Percentiles rank a stretch among this genome's conserved stretches.
Evolutionary conservation across 2,113 vertebrate genomes (phyloP).

Genomic region (Campylomormyrus tamandua): DNA sequence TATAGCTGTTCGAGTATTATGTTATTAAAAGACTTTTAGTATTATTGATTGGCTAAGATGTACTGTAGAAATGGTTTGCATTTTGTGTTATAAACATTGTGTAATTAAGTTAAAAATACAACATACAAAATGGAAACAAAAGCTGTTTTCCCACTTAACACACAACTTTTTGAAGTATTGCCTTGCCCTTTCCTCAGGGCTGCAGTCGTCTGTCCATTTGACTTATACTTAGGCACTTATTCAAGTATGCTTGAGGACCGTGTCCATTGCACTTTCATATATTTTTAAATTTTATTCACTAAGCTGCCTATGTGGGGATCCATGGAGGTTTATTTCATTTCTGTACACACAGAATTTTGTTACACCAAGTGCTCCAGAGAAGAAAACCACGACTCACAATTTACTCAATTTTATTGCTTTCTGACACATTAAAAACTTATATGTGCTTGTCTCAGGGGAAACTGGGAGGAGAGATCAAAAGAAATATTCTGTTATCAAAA

Average conservation of each 20-base stretch:
- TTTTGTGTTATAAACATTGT: background rate
- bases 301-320: background rate
- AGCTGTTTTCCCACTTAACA: background rate
- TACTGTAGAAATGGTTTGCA: background rate
- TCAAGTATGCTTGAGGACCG: background rate
- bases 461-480: background rate
- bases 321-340: background rate
- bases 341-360: background rate
- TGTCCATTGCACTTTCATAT: background rate
- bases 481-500: background rate
- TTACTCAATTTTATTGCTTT: background rate
- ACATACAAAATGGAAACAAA: background rate
- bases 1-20: background rate
- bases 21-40: background rate
- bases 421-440: background rate
- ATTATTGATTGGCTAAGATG: background rate
- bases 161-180: background rate
- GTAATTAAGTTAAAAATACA: background rate
- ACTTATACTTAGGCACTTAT: background rate
- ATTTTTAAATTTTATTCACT: background rate
- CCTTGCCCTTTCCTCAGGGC: background rate
- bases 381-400: background rate
- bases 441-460: background rate
- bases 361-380: background rate
- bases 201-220: background rate